Evolutionary conservation across 2,888 invertebrate genomes (phyloP).

Genomic region (Hypselothyrea guttata): DNA sequence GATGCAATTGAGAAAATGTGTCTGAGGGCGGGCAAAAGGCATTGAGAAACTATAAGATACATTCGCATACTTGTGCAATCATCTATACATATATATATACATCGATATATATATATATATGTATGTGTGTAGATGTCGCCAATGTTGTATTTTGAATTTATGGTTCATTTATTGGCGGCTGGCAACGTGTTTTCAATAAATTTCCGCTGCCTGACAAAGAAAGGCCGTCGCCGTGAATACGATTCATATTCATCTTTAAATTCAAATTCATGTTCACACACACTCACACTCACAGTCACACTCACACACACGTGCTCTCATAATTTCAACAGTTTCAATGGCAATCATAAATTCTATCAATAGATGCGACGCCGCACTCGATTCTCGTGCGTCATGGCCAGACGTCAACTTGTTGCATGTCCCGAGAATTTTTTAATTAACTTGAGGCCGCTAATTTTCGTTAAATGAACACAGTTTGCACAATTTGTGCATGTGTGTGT

Average conservation of each 20-base stretch:
- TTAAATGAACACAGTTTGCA: conserved; percentile 33
- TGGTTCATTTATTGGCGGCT: conserved; percentile 72
- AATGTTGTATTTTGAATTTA: conserved; percentile 53
- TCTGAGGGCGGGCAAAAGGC: conserved; percentile 24
- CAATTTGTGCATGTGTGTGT: conserved; percentile 12
- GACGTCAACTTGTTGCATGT: conserved; percentile 75
- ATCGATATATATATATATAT: background rate
- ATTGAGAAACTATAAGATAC: conserved; percentile 9
- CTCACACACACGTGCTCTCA: conserved; percentile 29
- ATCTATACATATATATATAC: conserved; percentile 1
- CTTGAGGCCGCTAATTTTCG: conserved; percentile 55
- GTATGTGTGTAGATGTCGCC: conserved; percentile 11
- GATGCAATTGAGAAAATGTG: conserved; percentile 56
- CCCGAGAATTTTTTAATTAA: conserved; percentile 56
- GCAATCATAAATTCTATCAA: conserved; percentile 71
- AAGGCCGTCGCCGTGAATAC: conserved; percentile 44
- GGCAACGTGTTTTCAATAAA: conserved; percentile 67
- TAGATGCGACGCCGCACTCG: conserved; percentile 40
- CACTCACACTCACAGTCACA: background rate
- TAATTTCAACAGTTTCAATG: conserved; percentile 56
- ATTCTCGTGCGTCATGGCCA: conserved; percentile 65
- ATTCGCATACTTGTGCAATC: conserved; percentile 1
- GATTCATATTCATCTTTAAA: conserved; percentile 39
- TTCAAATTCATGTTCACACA: background rate
- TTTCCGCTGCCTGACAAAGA: conserved; percentile 52